Evolutionary conservation across 2,888 invertebrate species (phyloP), one percentile per base, ranked within the genome.

Genomic region (Drosophila monieri): DNA sequence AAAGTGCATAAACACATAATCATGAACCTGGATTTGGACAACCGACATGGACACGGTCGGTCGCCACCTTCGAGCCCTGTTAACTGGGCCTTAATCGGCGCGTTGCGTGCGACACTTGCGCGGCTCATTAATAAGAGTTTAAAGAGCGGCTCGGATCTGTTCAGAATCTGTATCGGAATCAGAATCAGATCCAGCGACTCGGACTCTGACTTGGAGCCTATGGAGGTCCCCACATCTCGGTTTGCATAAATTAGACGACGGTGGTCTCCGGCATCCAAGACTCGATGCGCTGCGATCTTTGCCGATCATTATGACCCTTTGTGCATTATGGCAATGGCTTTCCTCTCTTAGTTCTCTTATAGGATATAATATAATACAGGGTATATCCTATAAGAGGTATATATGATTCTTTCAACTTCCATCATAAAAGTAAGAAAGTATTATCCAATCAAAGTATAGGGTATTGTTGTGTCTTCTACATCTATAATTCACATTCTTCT

Each of bases 171-270:
- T 21, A 43, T 43, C 69, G 69, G 73, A 55, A 15, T 49, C 21
- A 15, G 35, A 51, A 37, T 39, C 49, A 48, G 35, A 25, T 23
- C 14, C 23, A 23, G 39, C 10, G 14, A 14, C 21, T 23, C 25
- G 21, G 62, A 18, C 15, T 15, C 15, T 39, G 39, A n/a, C n/a
- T n/a, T n/a, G n/a, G 5, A 15, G 14, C 43, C 37, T 37, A n/a
- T 37, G 37, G 37, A n/a, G 61, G 55, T 59, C 78, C 52, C 76
- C 78, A 56, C 21, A 56, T 77, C 71, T 72, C 67, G 69, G 67
- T 74, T 80, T 87, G 89, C 77, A 89, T 89, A 89, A 89, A 89
- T 89, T 89, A 89, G 87, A 78, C 83, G 79, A 72, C 73, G 84
- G 81, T 78, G 86, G 86, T 85, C 81, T 59, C 51, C 62, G 48